A percentile compares a stretch with the other conserved stretches of the same genome.
These are phyloP conservation scores for Amphiprion percula DNA, from an alignment of 2,113 vertebrate species.

Conservation along the genomic window DNA sequence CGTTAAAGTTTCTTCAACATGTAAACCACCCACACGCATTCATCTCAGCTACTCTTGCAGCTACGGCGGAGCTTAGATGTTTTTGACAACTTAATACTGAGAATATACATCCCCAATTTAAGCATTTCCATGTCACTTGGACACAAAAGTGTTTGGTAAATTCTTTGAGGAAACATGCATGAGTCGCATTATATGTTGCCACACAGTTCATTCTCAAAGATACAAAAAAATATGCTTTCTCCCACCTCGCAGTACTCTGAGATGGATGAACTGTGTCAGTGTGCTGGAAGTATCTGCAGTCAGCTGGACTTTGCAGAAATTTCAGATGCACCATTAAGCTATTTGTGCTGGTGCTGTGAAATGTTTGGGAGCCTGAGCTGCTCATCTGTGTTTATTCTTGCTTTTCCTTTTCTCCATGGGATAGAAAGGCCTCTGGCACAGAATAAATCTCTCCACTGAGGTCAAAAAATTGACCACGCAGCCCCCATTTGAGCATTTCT, in stretches of 20 bases:
- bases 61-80: background rate
- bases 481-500: background rate
- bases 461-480: constrained; percentile 19
- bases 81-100: constrained; percentile 28
- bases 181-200: background rate
- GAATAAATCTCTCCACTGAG: constrained; percentile 15
- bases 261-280: constrained; percentile 5
- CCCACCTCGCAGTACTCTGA: no score
- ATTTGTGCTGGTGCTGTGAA: constrained; percentile 21
- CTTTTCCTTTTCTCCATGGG: constrained; percentile 34
- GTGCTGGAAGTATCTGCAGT: constrained; percentile 21
- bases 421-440: constrained; percentile 21
- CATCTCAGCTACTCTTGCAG: constrained; percentile 24
- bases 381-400: constrained; percentile 30
- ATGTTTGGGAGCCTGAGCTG: constrained; percentile 19
- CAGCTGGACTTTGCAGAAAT: constrained; percentile 19
- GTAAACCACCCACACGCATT: constrained; percentile 36
- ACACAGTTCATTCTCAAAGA: background rate
- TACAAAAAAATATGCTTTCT: background rate
- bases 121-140: background rate
- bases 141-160: background rate
- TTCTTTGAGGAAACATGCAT: background rate
- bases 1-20: constrained; percentile 39
- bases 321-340: constrained; percentile 39
- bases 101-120: background rate